These are phyloP conservation scores for Heliconius hortense DNA, from an alignment of 2,888 invertebrate species.

Conservation along the genomic window DNA sequence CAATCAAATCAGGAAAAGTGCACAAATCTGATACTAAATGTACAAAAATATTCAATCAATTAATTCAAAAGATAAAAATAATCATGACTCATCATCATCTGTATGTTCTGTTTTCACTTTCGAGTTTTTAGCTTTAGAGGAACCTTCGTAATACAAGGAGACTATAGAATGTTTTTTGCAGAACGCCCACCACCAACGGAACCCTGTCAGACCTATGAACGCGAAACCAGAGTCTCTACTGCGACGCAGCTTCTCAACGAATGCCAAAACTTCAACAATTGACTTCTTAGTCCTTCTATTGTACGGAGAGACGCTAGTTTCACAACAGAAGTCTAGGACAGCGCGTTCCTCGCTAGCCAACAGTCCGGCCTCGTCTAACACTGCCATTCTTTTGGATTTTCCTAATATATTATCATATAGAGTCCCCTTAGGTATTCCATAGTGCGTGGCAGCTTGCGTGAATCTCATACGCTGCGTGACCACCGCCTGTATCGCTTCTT, in stretches of 20 bases:
- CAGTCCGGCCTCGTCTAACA: constrained; percentile 86
- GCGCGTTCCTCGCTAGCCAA: constrained; percentile 83
- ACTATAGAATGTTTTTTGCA: constrained; percentile 90
- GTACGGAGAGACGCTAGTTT: constrained; percentile 86
- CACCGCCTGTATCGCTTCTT: constrained; percentile 89
- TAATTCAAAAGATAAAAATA: neutral
- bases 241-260: constrained; percentile 84
- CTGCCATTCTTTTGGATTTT: constrained; percentile 89
- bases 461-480: constrained; percentile 89
- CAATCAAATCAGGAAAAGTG: neutral
- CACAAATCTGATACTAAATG: neutral
- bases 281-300: constrained; percentile 88
- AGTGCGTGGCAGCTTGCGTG: constrained; percentile 87
- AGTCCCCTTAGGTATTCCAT: constrained; percentile 89
- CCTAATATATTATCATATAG: constrained; percentile 90
- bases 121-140: constrained; percentile 48
- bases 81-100: constrained; percentile 55
- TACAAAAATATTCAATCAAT: neutral
- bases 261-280: constrained; percentile 83
- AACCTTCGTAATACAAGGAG: constrained; percentile 71
- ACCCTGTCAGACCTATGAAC: constrained; percentile 87
- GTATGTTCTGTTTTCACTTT: constrained; percentile 55
- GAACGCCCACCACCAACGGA: constrained; percentile 92
- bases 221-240: constrained; percentile 84
- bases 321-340: constrained; percentile 88